Evolutionary conservation across 1,140 invertebrate genomes (phyloP).

Genomic region (Drosophila malerkotliana): DNA sequence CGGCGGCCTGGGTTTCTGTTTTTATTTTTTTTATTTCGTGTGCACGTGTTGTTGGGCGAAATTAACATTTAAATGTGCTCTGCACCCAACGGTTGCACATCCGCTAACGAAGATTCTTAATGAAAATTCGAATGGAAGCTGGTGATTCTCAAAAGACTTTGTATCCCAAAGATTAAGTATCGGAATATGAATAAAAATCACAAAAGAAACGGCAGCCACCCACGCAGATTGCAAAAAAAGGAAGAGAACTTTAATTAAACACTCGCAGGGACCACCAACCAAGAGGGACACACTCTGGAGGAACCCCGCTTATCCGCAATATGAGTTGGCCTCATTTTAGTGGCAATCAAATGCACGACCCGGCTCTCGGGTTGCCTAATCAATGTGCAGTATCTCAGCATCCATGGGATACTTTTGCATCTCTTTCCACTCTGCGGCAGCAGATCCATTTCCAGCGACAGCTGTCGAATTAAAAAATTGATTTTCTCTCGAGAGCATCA

Average conservation of each 20-base stretch:
- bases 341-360: constrained; percentile 25
- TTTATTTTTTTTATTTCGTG: constrained; percentile 21
- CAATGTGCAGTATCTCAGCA: constrained; percentile 17
- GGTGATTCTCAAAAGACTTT: constrained; percentile 9
- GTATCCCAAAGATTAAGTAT: constrained; percentile 12
- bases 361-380: constrained; percentile 8
- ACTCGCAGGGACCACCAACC: constrained; percentile 47
- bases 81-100: constrained; percentile 52
- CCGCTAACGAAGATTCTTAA: constrained; percentile 49
- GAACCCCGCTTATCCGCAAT: constrained; percentile 35
- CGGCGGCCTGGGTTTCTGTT: constrained; percentile 25
- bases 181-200: constrained; percentile 36
- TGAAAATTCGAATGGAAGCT: constrained; percentile 40
- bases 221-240: constrained; percentile 24
- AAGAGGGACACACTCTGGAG: constrained; percentile 9
- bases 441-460: constrained; percentile 68
- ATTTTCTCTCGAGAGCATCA: constrained; percentile 34
- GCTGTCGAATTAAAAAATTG: constrained; percentile 56
- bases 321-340: constrained; percentile 34
- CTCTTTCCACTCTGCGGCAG: constrained; percentile 24
- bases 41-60: constrained; percentile 50
- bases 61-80: constrained; percentile 74
- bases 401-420: constrained; percentile 56
- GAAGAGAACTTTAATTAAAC: constrained; percentile 52
- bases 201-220: constrained; percentile 30